Evolutionary conservation across 1,140 invertebrate genomes (phyloP), one percentile per base, ranked within the genome.

Genomic region (Habropoda laboriosa): DNA sequence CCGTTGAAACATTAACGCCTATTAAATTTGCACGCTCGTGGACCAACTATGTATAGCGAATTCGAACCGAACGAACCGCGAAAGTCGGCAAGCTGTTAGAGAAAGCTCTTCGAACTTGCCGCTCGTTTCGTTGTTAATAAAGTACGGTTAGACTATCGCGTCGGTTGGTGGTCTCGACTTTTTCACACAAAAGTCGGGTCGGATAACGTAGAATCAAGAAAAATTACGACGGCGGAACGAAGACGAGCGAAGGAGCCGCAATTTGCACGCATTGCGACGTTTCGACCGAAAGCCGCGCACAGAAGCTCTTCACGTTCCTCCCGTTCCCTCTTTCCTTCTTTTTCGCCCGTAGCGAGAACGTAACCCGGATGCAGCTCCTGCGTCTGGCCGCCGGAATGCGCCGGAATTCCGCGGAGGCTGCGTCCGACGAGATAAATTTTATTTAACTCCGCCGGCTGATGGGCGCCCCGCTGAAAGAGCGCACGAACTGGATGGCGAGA

Each of bases 391-490:
- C 45, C 63, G 81, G 82, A 87, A 86, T 80, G 86, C 80, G 68
- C 67, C 82, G 81, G 86, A 89, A 88, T 89, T 89, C 84, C 83
- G 82, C 73, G 79, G 83, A 80, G 83, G 80, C 87, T 88, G 82
- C 80, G 79, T 81, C 80, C 60, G 55, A 61, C 85, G 85, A 89
- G 85, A 85, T 88, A 88, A 89, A 89, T 89, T 89, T 89, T 86
- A 88, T 88, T 83, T 86, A 88, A 88, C 81, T 87, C 71, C 57
- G 38, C 27, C 61, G 71, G 55, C 63, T 80, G 77, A 85, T 83
- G 82, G 67, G 72, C 66, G 51, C 24, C 27, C 16, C 53, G 2
- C 18, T 58, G 45, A 47, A 67, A 73, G 58, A 73, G 51, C n/a
- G n/a, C 42, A 61, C 35, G 47, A 40, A 63, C 30, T 61, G 38